Conservation (phyloP, 2,888 invertebrate genomes). For the Cecidostiba fungosa region DNA sequence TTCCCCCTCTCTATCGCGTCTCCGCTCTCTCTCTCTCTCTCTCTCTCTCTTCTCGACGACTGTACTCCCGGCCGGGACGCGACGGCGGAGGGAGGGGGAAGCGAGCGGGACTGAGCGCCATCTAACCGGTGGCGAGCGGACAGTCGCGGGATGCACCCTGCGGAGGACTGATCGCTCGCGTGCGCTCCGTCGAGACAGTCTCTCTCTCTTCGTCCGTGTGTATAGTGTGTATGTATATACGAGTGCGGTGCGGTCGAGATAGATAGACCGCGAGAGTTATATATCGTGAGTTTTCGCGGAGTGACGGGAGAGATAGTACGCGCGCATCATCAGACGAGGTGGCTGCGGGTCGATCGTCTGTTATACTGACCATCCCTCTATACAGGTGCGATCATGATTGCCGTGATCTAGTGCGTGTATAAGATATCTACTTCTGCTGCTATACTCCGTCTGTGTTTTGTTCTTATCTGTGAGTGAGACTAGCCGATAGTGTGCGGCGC, state of each 20-base stretch:
- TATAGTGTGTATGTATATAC: neutral
- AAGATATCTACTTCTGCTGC: too few relatives aligned
- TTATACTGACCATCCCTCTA: neutral
- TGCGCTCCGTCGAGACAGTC: neutral
- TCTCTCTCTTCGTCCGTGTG: neutral
- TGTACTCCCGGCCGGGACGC: neutral
- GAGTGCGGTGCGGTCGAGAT: neutral
- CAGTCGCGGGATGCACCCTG: slow-evolving; percentile 74
- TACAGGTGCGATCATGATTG: neutral
- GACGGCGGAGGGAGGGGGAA: neutral
- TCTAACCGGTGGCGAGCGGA: slow-evolving; percentile 72
- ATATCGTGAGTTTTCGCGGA: neutral
- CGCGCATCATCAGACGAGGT: neutral
- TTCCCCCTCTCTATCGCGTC: slow-evolving; percentile 65
- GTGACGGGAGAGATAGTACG: neutral
- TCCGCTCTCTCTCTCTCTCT: slow-evolving; percentile 67
- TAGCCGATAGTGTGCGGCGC: neutral
- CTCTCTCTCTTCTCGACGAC: slow-evolving; percentile 36
- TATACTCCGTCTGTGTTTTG: neutral
- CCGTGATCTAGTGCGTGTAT: neutral
- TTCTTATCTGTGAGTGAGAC: slow-evolving; percentile 1
- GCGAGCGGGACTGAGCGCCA: slow-evolving; percentile 62
- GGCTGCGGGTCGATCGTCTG: neutral
- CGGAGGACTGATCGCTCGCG: slow-evolving; percentile 69
- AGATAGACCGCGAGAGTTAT: neutral